Base-by-base conservation (phyloP, 2,797 vertebrate genomes). In the Centropyge bicolor region DNA sequence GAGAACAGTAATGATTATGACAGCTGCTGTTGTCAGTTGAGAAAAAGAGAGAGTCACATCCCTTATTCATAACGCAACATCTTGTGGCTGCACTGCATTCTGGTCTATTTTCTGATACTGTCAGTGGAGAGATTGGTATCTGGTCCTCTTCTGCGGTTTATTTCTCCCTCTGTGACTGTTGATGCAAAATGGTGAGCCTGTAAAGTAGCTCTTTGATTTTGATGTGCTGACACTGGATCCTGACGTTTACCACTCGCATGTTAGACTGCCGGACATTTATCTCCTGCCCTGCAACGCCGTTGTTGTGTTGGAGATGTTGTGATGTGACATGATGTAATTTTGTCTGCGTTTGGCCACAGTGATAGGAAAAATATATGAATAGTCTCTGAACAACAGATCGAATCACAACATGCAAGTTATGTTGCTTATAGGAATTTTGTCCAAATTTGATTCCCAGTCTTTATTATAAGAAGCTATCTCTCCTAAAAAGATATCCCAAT, bases 21-120 rank as follows among this genome's bases (percentile, higher is more conserved):
- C 75, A 80, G 80, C 74, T 80, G 81, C 74, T 87, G 81, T 76
- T 88, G 74, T 86, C 59, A 76, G 77, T 63, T 52, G 55, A 74
- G 62, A 62, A 83, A 84, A 82, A 75, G 16, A 52, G 49, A 70
- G 56, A 72, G 60, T 82, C 51, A 59, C 82, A 84, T 82, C 85
- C 65, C 62, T 86, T 83, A 86, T 87, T 87, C 80, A 87, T 73
- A 82, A 75, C 36, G 20, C 66, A 65, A 56, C 65, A 70, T 84
- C 65, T 70, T 69, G 67, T 73, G 70, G 72, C 79, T 82, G 76
- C 79, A 79, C 54, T 84, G 74, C 79, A 79, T 85, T 83, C 76
- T 82, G 85, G 77, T 76, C 83, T 87, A 81, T 88, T 87, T 87
- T 82, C 76, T 87, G 72, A 79, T 69, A 70, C 67, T 86, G 81